Evolutionary conservation across 2,797 vertebrate genomes (phyloP), one percentile per base, ranked within the genome.

Genomic region (Chelmon rostratus): DNA sequence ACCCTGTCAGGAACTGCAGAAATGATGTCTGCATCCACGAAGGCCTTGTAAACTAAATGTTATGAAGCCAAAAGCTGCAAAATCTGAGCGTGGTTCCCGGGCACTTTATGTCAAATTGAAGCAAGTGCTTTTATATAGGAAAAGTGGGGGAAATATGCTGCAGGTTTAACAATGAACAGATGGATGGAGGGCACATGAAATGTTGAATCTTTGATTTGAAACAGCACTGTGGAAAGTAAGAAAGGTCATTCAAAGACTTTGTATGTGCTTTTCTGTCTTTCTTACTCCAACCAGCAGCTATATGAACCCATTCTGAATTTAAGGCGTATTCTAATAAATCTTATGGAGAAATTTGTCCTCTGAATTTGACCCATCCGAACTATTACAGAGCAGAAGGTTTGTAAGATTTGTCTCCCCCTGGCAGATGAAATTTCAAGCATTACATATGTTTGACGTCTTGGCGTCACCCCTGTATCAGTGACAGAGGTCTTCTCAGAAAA

Each of bases 371-470:
- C 9, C 19, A 59, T 47, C 21, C 21, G 42, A 18, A 25, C 52
- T 63, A 40, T 44, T 49, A 40, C 1, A 9, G 18, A 42, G 18
- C 21, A 44, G 35, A 35, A 15, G 31, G 6, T 68, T 47, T 69
- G 23, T 21, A 53, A 70, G 65, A 59, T 67, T 37, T 81, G 42
- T 58, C 31, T 28, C 50, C 52, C 23, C 31, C 21, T 31, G n/a
- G 61, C 19, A 56, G 40, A 40, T 66, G n/a, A 5, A 70, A 74
- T 79, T 77, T 78, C 6, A 62, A 28, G 68, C 54, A 44, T n/a
- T n/a, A n/a, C n/a, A n/a, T 70, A 23, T 63, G 67, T 46, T 61
- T 76, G 70, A 86, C 54, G 68, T 65, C 23, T 31, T 21, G 12
- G 56, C 62, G 44, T 79, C 57, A 42, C 77, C 61, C 54, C 23